Evolutionary conservation across 2,888 invertebrate genomes (phyloP).

Genomic region (Drosophila falleni): DNA sequence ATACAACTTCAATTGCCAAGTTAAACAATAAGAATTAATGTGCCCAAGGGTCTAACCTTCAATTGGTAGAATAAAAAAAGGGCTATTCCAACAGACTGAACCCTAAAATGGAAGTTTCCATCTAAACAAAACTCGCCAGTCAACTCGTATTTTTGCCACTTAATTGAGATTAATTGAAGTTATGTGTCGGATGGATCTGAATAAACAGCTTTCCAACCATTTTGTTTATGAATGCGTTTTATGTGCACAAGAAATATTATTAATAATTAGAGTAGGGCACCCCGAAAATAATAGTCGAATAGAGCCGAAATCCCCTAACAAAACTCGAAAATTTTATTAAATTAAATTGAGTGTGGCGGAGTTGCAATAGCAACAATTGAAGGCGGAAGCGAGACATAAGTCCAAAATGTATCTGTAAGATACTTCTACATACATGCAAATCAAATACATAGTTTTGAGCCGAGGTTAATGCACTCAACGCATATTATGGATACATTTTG

Average conservation of each 20-base stretch:
- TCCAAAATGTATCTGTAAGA: conserved; percentile 46
- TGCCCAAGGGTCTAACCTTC: conserved; percentile 64
- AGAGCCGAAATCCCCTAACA: conserved; percentile 36
- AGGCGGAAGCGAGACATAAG: conserved; percentile 39
- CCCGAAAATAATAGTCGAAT: conserved; percentile 65
- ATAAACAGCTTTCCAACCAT: conserved; percentile 75
- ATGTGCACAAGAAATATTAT: conserved; percentile 75
- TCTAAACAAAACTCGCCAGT: conserved; percentile 33
- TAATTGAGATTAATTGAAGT: conserved; percentile 82
- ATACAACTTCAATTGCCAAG: conserved; percentile 48
- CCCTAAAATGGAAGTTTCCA: conserved; percentile 58
- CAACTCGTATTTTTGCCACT: conserved; percentile 69
- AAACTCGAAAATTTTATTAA: conserved; percentile 66
- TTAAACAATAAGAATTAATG: conserved; percentile 67
- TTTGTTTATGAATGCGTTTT: conserved; percentile 74
- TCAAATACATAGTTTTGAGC: conserved; percentile 51
- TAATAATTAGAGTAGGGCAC: conserved; percentile 73
- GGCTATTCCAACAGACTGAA: conserved; percentile 57
- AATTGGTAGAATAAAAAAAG: conserved; percentile 64
- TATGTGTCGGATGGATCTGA: conserved; percentile 63
- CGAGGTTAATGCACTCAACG: conserved; percentile 75
- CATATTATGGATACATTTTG: conserved; percentile 44
- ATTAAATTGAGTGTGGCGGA: conserved; percentile 78
- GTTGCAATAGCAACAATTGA: conserved; percentile 46
- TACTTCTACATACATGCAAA: conserved; percentile 61